A percentile compares a stretch with the other conserved stretches of the same genome.
Conservation (phyloP, 2,113 vertebrate genomes). For the Festucalex cinctus region DNA sequence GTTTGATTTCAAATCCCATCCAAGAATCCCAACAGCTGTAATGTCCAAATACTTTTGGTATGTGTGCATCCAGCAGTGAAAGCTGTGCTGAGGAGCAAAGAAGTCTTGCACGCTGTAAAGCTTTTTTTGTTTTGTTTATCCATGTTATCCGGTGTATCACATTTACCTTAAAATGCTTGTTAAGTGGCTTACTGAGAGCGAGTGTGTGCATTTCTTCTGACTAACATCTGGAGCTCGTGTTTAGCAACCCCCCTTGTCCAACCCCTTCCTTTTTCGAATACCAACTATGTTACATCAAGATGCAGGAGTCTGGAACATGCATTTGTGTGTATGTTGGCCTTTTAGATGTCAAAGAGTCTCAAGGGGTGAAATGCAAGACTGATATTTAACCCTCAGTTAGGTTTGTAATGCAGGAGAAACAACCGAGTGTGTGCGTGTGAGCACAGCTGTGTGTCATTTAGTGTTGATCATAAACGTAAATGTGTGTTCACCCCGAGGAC, state of each 20-base stretch:
- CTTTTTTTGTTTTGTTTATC: background rate
- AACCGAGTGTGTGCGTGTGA: slow-evolving; percentile 31
- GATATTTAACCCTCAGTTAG: slow-evolving; percentile 14
- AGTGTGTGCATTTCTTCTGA: slow-evolving; percentile 4
- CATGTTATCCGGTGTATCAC: background rate
- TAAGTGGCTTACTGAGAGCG: slow-evolving; percentile 9
- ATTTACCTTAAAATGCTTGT: background rate
- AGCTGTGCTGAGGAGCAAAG: background rate
- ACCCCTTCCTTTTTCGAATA: slow-evolving; percentile 43
- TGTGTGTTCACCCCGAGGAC: background rate
- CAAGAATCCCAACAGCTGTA: background rate
- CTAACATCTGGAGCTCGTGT: slow-evolving; percentile 61
- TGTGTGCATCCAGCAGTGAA: background rate
- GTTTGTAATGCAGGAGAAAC: slow-evolving; percentile 21
- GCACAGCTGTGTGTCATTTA: slow-evolving; percentile 42
- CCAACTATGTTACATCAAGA: slow-evolving; percentile 62
- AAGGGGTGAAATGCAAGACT: slow-evolving; percentile 9
- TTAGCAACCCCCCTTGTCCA: slow-evolving; percentile 8
- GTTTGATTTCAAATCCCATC: background rate
- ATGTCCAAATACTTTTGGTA: too few relatives aligned
- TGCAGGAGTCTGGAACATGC: slow-evolving; percentile 31
- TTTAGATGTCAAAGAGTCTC: slow-evolving; percentile 38
- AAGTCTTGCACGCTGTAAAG: background rate
- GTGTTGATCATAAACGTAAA: slow-evolving; percentile 37
- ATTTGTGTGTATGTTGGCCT: slow-evolving; percentile 31